phyloP scores from a whole-genome alignment of 1,140 invertebrate species.

The Globodera rostochiensis region DNA sequence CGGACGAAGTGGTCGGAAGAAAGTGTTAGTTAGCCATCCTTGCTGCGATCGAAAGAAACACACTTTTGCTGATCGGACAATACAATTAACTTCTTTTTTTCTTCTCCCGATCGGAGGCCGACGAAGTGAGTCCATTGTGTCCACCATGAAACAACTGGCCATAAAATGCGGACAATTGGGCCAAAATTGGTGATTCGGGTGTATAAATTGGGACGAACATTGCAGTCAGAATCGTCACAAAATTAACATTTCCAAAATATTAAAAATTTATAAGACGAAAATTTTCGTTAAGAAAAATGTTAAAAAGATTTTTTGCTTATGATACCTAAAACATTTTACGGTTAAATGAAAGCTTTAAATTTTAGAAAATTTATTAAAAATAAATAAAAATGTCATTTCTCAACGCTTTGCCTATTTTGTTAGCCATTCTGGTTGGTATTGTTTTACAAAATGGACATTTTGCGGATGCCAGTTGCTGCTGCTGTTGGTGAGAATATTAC shows the following conservation, averaged over 20 bases:
- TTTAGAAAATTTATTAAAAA: not conserved
- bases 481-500: slow-evolving; percentile 16
- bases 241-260: no score
- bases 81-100: not conserved
- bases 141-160: not conserved
- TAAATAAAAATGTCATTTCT: slow-evolving; percentile 23
- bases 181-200: not conserved
- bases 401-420: slow-evolving; percentile 1
- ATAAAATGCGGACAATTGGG: not conserved
- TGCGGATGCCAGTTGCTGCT: slow-evolving; percentile 24
- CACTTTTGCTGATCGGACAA: not conserved
- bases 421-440: slow-evolving; percentile 6
- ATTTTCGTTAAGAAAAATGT: no score
- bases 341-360: not conserved
- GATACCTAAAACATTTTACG: no score
- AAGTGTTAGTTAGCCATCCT: not conserved
- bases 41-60: not conserved
- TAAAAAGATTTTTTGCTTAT: no score
- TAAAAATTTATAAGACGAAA: no score
- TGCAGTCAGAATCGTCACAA: not conserved
- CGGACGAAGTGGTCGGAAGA: no score
- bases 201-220: not conserved
- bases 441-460: slow-evolving; percentile 12
- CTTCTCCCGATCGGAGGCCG: not conserved
- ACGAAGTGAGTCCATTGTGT: not conserved